Base-by-base conservation (phyloP, 2,113 vertebrate genomes). In the Xenopus laevis region DNA sequence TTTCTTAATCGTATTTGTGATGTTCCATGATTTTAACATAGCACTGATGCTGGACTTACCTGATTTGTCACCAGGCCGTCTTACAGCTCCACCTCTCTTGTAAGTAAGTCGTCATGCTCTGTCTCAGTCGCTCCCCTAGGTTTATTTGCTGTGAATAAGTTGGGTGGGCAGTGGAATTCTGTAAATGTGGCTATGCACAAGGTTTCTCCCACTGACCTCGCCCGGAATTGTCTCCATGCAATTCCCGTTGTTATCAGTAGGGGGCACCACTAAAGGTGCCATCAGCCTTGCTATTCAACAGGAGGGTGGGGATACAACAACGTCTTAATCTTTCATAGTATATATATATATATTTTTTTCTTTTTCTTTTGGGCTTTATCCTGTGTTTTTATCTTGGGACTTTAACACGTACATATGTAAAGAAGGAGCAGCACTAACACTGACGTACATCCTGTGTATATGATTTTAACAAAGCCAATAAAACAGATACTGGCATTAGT, bases 381-480 rank as follows among this genome's bases (percentile, higher is more conserved):
- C 79, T 73, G 17, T 81, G 80, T 80, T 79, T 82, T 84, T 85
- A 86, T 88, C 80, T 83, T 86, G 88, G 85, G 86, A 87, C 80
- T 83, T 86, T 88, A 85, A 87, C 84, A 85, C 83, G 92, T 96
- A 95, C 93, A 95, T 96, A 95, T 95, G 93, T 95, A 95, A 94
- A 95, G 89, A 95, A 95, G 91, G 90, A 95, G 91, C 91, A 79
- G 91, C 94, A 92, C 94, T 95, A 94, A 96, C 92, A 87, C 90
- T 86, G 91, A 84, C 90, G 21, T 91, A 92, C 92, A 83, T 93
- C 89, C 85, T 93, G 90, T 92, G 94, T 97, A 93, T 93, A 95
- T 94, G 94, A 95, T 96, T 95, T 95, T 93, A 94, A 94, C 92
- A 92, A 94, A 94, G 94, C 95, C 91, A 82, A 82, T 83, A 86